Evolutionary conservation across 2,888 invertebrate species (phyloP).

Genomic region (Agrochola lychnidis): DNA sequence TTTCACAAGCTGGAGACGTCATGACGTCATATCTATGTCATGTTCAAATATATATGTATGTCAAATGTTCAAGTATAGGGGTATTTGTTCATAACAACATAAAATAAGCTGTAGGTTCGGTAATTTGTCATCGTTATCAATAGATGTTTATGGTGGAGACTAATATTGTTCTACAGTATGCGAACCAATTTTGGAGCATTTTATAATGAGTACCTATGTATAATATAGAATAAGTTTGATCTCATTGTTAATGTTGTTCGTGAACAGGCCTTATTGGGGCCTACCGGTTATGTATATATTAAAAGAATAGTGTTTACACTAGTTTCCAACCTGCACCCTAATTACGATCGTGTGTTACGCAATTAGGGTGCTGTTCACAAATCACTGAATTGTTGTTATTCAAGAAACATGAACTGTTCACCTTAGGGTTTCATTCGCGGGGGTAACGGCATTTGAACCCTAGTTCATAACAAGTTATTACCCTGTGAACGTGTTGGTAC

Average conservation of each 20-base stretch:
- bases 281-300: conserved; percentile 30
- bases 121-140: conserved; percentile 8
- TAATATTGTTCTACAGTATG: conserved; percentile 37
- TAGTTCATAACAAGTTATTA: conserved; percentile 4
- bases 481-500: not conserved
- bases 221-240: conserved; percentile 44
- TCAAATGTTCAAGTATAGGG: not conserved
- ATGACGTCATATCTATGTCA: not conserved
- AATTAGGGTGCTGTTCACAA: not conserved
- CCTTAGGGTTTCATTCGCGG: not conserved
- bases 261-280: conserved; percentile 53
- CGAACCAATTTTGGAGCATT: conserved; percentile 50
- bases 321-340: conserved; percentile 10
- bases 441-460: not conserved
- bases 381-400: conserved; percentile 7
- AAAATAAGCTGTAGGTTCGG: not conserved
- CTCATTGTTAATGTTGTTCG: conserved; percentile 55
- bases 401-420: not conserved
- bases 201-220: conserved; percentile 38
- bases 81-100: conserved; percentile 11
- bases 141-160: conserved; percentile 15
- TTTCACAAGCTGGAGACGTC: not conserved
- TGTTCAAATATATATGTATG: too few species aligned
- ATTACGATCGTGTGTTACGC: too few species aligned
- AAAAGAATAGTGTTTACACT: conserved; percentile 3